Conservation (phyloP, 2,888 invertebrate species). For the Celastrina argiolus region DNA sequence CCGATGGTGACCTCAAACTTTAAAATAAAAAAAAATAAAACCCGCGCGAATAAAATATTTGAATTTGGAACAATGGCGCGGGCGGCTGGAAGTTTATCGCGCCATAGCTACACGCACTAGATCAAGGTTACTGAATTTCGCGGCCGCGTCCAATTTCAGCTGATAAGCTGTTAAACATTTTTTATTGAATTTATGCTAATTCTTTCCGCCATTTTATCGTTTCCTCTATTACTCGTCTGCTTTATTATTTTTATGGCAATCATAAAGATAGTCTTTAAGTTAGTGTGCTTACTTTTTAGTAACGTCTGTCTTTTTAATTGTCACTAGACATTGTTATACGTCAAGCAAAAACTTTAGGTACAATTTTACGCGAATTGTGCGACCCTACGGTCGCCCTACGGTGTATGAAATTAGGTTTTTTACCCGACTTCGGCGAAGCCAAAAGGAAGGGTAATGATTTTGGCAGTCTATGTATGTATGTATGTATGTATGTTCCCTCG, state of each 20-base stretch:
- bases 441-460: no score
- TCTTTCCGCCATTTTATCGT: conserved; percentile 13
- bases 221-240: conserved; percentile 14
- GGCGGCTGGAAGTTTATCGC: not conserved
- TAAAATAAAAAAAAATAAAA: not conserved
- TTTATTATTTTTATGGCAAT: not conserved
- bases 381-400: no score
- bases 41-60: not conserved
- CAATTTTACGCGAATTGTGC: no score
- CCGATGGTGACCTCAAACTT: not conserved
- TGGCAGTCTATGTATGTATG: no score
- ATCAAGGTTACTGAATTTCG: conserved; percentile 52
- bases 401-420: no score
- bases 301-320: no score
- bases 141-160: conserved; percentile 35
- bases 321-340: no score
- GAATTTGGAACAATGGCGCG: not conserved
- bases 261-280: not conserved
- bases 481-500: no score
- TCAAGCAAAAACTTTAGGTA: no score
- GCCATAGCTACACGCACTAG: conserved; percentile 38
- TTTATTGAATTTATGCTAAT: conserved; percentile 18
- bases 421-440: no score
- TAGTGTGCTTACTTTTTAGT: no score
- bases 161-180: conserved; percentile 25